Evolutionary conservation across 2,888 invertebrate species (phyloP).

Genomic region (Oscheius sp.): DNA sequence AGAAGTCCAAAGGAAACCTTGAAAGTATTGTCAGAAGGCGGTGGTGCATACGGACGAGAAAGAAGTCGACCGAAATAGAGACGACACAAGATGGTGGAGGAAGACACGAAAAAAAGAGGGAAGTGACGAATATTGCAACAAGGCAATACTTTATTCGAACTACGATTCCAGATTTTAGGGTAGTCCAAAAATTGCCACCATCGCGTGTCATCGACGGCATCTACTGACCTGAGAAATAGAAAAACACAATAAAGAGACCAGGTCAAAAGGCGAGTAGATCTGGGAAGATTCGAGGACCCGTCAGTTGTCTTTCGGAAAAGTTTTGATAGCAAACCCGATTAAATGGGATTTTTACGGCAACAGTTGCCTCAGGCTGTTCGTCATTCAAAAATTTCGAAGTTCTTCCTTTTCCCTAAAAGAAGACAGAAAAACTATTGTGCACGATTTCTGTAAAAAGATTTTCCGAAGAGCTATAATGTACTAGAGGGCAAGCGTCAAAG

Average conservation of each 20-base stretch:
- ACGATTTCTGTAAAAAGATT: too few species aligned
- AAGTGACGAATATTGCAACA: too few species aligned
- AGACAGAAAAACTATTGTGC: neutral
- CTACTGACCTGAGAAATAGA: neutral
- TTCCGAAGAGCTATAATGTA: too few species aligned
- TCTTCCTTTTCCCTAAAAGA: neutral
- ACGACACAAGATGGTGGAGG: too few species aligned
- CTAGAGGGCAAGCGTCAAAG: too few species aligned
- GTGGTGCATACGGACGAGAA: too few species aligned
- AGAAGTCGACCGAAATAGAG: too few species aligned
- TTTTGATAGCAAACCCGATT: conserved; percentile 34
- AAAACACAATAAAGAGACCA: neutral
- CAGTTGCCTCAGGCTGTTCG: conserved; percentile 13
- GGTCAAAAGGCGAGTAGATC: neutral
- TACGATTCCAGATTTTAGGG: too few species aligned
- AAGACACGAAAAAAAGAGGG: too few species aligned
- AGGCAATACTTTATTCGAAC: too few species aligned
- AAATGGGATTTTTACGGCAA: conserved; percentile 22
- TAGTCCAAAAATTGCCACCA: too few species aligned
- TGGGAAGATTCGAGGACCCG: neutral
- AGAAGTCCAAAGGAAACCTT: neutral
- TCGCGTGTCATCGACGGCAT: too few species aligned
- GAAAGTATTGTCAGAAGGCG: neutral
- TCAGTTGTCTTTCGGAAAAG: conserved; percentile 26
- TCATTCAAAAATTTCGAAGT: conserved; percentile 1